Evolutionary conservation across 2,888 invertebrate genomes (phyloP).

Genomic region (Drosophila borealis): DNA sequence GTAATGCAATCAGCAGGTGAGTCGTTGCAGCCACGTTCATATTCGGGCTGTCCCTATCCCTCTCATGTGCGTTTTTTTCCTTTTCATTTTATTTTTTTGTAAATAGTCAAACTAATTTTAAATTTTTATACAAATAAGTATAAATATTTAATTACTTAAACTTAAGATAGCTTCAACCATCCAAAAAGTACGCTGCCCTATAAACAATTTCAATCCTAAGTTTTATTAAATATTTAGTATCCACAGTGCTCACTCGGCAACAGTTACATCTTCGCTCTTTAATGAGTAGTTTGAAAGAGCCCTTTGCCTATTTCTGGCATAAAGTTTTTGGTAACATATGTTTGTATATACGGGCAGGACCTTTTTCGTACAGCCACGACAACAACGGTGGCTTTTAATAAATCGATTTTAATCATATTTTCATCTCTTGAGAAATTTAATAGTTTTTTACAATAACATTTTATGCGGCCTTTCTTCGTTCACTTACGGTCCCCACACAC

Average conservation of each 20-base stretch:
- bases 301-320: slow-evolving; percentile 24
- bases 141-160: too few relatives aligned
- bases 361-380: slow-evolving; percentile 37
- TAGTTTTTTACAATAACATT: slow-evolving; percentile 78
- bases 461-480: slow-evolving; percentile 45
- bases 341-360: slow-evolving; percentile 28
- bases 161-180: too few relatives aligned
- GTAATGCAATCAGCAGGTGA: too few relatives aligned
- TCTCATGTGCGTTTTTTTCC: too few relatives aligned
- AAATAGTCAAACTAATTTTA: too few relatives aligned
- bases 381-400: slow-evolving; percentile 77
- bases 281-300: slow-evolving; percentile 16
- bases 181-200: too few relatives aligned
- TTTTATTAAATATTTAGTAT: background rate
- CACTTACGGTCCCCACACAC: slow-evolving; percentile 5
- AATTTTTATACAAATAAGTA: too few relatives aligned
- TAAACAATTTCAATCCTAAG: background rate
- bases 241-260: slow-evolving; percentile 41
- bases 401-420: slow-evolving; percentile 84
- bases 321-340: slow-evolving; percentile 73
- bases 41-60: too few relatives aligned
- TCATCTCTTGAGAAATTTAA: slow-evolving; percentile 80
- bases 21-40: too few relatives aligned
- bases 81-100: too few relatives aligned
- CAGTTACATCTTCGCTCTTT: slow-evolving; percentile 32